Base-by-base conservation (phyloP, 2,888 invertebrate species). In the Andrena flavipes region DNA sequence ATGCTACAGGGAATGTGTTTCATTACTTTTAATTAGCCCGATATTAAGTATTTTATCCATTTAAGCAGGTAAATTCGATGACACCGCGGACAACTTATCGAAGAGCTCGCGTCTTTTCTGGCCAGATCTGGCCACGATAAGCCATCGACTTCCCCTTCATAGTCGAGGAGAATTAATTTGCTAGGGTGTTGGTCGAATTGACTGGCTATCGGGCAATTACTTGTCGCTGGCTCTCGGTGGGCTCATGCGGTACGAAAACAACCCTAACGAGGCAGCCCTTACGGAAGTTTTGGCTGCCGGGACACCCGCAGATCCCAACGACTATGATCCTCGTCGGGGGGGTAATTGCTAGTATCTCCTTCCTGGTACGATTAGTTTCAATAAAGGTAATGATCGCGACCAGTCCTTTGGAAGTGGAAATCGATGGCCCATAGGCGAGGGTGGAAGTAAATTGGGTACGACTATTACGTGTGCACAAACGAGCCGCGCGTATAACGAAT, bases 401-500 rank as follows among this genome's bases (percentile, higher is more conserved):
- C 20, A 71, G 64, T 78, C 64, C 65, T 80, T 77, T 83, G 77
- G 78, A 88, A 79, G 86, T 83, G 81, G 81, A 86, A 87, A 87
- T 87, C 88, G 82, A 87, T 86, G 82, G 65, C 54, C 63, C 70
- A 75, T 82, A 79, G 82, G 84, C 80, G 82, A 86, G 86, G 86
- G 87, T 77, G 79, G 82, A 82, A 80, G 76, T 85, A 87, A 87
- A 87, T 87, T 87, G 87, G 83, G 77, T 78, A 85, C 60, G 67
- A 73, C 83, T 83, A 85, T 87, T 85, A 85, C 76, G 73, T 74
- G 87, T 72, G 68, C 69, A 85, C 84, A 84, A 86, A 86, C 84
- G 84, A 86, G 82, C 68, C 84, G 76, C 81, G 70, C 76, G 76
- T 84, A 80, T 89, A 85, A 89, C 86, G 85, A 89, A 89, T 89